Evolutionary conservation across 2,888 invertebrate genomes (phyloP).

Genomic region (Lithophane socia): DNA sequence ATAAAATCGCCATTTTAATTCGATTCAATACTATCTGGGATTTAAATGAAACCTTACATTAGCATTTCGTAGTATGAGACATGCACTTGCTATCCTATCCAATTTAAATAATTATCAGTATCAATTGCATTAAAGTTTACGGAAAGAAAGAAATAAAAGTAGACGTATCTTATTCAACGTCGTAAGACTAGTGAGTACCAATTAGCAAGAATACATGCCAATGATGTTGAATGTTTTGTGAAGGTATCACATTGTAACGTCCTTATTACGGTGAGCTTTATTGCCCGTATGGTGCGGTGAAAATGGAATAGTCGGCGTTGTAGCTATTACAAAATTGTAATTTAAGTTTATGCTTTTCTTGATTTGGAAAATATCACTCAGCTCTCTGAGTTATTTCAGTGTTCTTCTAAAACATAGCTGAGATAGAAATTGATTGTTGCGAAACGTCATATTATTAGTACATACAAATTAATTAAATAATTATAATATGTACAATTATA

Average conservation of each 20-base stretch:
- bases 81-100: slow-evolving; percentile 70
- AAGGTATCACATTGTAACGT: slow-evolving; percentile 64
- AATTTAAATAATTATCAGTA: slow-evolving; percentile 84
- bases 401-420: neutral
- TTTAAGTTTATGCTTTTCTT: neutral
- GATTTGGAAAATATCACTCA: neutral
- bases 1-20: slow-evolving; percentile 65
- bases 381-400: neutral
- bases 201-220: slow-evolving; percentile 82
- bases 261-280: slow-evolving; percentile 7
- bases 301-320: neutral
- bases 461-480: neutral
- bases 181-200: slow-evolving; percentile 77
- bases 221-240: slow-evolving; percentile 73
- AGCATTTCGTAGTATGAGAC: slow-evolving; percentile 63
- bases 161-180: slow-evolving; percentile 74
- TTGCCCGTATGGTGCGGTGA: neutral
- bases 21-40: slow-evolving; percentile 62
- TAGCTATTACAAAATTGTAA: neutral
- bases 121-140: slow-evolving; percentile 76
- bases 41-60: slow-evolving; percentile 67
- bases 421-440: neutral
- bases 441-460: neutral
- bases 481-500: too few species aligned
- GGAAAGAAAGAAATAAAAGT: slow-evolving; percentile 69